Base-by-base conservation (phyloP, 2,888 invertebrate genomes). In the Amphiduros pacificus region DNA sequence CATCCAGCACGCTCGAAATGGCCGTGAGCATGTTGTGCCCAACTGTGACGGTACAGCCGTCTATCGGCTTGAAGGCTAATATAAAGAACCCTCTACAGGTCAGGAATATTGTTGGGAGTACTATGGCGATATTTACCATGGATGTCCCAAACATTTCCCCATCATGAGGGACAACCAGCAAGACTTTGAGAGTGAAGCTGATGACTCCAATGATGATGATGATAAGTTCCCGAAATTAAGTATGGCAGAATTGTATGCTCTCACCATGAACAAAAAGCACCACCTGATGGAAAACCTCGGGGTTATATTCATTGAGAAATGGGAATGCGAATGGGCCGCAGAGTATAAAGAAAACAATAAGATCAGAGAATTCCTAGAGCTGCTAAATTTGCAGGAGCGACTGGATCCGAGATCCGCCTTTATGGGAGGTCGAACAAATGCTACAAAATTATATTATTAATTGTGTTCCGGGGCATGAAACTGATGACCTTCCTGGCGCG, bases 381-480 rank as follows among this genome's bases (percentile, higher is more conserved):
- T 32, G n/a, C 14, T 20, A 20, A 5, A 32, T 5, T 31, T 58
- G 20, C 32, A 49, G n/a, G 40, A 58, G 2, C 36, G 58, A 26
- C 22, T 58, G 28, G 6, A n/a, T 14, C 50, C 50, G 1, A 50
- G 58, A 17, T 24, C 32, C 26, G 22, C 41, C 3, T 55, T 55
- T 27, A 27, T 44, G 17, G 55, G 55, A 9, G 55, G 55, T n/a
- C 20, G 55, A 14, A 55, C 55, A 2, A 31, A 28, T 29, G 58
- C 50, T 26, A 32, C 29, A 26, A 50, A 32, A 24, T 24, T 58
- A 20, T 70, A 68, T 36, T 58, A 71, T n/a, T n/a, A n/a, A n/a
- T 44, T 11, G 5, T 6, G 44, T 17, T 20, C n/a, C 44, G 5
- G n/a, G 4, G n/a, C 20, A 44, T 44, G 36, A 36, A 36, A 36